Evolutionary conservation across 2,113 vertebrate species (phyloP), one percentile per base, ranked within the genome.

Genomic region (Phaetusa simplex): DNA sequence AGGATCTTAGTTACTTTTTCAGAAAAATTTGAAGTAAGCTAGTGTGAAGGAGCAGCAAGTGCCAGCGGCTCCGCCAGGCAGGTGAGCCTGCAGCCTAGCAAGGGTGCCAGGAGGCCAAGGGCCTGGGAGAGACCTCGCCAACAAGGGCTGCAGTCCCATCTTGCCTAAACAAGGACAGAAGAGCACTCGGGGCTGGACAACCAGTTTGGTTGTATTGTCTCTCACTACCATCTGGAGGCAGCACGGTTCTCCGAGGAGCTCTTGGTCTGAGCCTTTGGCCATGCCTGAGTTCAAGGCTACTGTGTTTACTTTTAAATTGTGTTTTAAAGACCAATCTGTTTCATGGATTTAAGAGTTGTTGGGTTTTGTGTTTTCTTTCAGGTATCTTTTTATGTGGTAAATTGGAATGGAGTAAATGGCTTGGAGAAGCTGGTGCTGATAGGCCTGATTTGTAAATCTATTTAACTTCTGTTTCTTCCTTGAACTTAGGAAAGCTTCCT

Each of bases 81-180:
- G 73, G 36, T 47, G 14, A 82, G 14, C 38, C 64, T 56, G 69
- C 40, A 61, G 58, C 34, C 0, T 0, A 36, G 38, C 0, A 0
- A 61, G 45, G 11, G 14, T 69, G 71, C 24, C 11, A 7, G 1
- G 49, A 27, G 27, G 2, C 6, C 61, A 56, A 70, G 19, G 43
- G 14, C 65, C 38, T 1, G 2, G 87, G 58, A 88, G 69, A 45
- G 58, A 27, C 43, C 49, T 87, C 3, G 0, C 32, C 6, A 14
- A 17, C 1, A 3, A 74, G 49, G 14, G 5, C 6, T 34, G 24
- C 3, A 5, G 71, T 59, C 11, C 32, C 15, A 14, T 1, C 0
- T 10, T 69, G 2, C 36, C 34, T 3, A 4, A 67, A 11, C 29
- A 40, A 69, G 65, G 70, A 64, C 38, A 53, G 5, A 20, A 29